These are phyloP conservation scores for Brachypalpus laphriformis DNA, from an alignment of 2,888 invertebrate species.

Conservation along the genomic window DNA sequence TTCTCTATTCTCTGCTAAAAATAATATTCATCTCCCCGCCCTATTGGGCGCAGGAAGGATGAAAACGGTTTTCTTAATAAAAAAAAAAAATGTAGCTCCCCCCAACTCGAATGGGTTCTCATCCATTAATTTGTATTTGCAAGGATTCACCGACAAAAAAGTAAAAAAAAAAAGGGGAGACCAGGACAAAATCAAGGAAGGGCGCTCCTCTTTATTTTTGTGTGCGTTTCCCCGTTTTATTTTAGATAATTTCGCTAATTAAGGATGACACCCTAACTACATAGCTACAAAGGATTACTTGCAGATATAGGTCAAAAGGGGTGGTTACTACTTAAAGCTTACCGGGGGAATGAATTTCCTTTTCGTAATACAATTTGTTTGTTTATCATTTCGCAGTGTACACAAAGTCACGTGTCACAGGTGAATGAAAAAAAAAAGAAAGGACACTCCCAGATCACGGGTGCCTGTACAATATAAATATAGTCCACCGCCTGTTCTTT, in stretches of 20 bases:
- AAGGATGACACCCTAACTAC: constrained; percentile 55
- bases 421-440: neutral
- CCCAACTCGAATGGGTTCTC: constrained; percentile 34
- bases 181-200: constrained; percentile 16
- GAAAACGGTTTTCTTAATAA: constrained; percentile 1
- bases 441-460: constrained; percentile 31
- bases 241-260: constrained; percentile 69
- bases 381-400: constrained; percentile 57
- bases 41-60: neutral
- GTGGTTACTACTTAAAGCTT: constrained; percentile 2
- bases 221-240: constrained; percentile 10
- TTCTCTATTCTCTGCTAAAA: constrained; percentile 11
- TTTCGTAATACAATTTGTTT: constrained; percentile 56
- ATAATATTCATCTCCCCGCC: neutral
- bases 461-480: neutral
- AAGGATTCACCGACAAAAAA: constrained; percentile 38
- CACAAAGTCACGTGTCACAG: constrained; percentile 59
- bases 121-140: constrained; percentile 68
- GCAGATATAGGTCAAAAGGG: constrained; percentile 69
- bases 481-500: constrained; percentile 2
- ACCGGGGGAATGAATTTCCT: neutral
- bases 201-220: constrained; percentile 52
- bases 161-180: constrained; percentile 23
- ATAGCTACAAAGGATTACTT: constrained; percentile 46
- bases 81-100: constrained; percentile 17